Percentiles rank a stretch among this genome's conserved stretches.
Evolutionary conservation across 2,888 invertebrate genomes (phyloP).

Genomic region (Teleiodes luculella): DNA sequence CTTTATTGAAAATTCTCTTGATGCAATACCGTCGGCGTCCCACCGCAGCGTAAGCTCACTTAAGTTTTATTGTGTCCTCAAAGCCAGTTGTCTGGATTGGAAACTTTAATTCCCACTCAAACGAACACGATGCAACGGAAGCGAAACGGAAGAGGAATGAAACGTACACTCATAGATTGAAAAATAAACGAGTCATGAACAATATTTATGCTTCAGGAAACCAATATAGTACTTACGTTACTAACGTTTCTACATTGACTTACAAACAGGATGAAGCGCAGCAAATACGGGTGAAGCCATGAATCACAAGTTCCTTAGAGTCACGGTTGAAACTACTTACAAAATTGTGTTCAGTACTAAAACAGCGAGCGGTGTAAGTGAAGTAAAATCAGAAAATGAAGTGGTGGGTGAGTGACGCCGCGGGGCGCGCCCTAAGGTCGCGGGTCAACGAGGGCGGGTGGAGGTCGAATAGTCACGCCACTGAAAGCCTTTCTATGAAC

Average conservation of each 20-base stretch:
- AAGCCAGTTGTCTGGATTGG: slow-evolving; percentile 7
- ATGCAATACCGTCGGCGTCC: slow-evolving; percentile 1
- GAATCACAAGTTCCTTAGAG: not conserved
- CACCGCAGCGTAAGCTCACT: not conserved
- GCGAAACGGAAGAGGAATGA: slow-evolving; percentile 1
- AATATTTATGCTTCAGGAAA: slow-evolving; percentile 1
- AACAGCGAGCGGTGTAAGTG: slow-evolving; percentile 25
- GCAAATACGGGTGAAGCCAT: not conserved
- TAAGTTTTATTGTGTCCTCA: slow-evolving; percentile 7
- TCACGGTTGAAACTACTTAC: not conserved
- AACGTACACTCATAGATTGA: slow-evolving; percentile 8
- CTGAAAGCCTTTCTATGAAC: not conserved
- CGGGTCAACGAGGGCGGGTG: slow-evolving; percentile 53
- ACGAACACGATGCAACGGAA: not conserved
- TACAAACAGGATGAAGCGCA: not conserved
- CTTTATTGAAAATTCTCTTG: slow-evolving; percentile 57
- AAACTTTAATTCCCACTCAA: slow-evolving; percentile 5
- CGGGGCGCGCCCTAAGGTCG: slow-evolving; percentile 47
- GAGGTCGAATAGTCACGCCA: slow-evolving; percentile 54
- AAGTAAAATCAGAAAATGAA: slow-evolving; percentile 39
- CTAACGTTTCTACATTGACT: not conserved
- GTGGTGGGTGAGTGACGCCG: slow-evolving; percentile 33
- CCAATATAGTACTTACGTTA: not conserved
- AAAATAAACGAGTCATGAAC: slow-evolving; percentile 1
- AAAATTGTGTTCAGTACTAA: slow-evolving; percentile 9